Evolutionary conservation across 2,888 invertebrate genomes (phyloP), one percentile per base, ranked within the genome.

Genomic region (Sicus ferrugineus): DNA sequence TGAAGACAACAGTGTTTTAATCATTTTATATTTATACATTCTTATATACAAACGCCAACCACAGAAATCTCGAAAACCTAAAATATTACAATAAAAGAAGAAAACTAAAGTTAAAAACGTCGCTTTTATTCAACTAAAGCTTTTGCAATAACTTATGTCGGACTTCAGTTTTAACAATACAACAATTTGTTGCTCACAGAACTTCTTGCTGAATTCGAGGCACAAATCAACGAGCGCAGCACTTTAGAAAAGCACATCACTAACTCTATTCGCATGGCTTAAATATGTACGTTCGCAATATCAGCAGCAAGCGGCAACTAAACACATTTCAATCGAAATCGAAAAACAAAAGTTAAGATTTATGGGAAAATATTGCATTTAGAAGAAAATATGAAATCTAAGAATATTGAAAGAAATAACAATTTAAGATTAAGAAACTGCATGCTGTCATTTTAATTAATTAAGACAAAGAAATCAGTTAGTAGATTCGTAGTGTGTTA

Each of bases 11-110:
- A 21, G 16, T 48, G 31, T 67, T 59, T 67, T 67, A 67, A 67
- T 67, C 26, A 67, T 67, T 67, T 67, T 67, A 67, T 67, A 67
- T 67, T 58, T 67, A 67, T 21, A 67, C 72, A 73, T 66, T 28
- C 70, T 67, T 58, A 58, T 64, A 63, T 23, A 31, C 61, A 69
- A 52, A 38, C 26, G 28, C 23, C 52, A 52, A 5, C 52, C 11
- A 23, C 52, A 52, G 21, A 21, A 11, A 42, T n/a, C 3, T 42
- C 42, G 42, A 42, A n/a, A 9, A 42, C 14, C n/a, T 42, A 42
- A 7, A 34, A 1, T 42, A 16, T 42, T 42, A 42, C n/a, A 4
- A 16, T n/a, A 42, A 9, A 4, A 16, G 11, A 14, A 42, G n/a
- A 46, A 46, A 46, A 9, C 46, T n/a, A 46, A n/a, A n/a, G n/a